Evolutionary conservation across 2,797 vertebrate species (phyloP).

Genomic region (Graptemys geographica): DNA sequence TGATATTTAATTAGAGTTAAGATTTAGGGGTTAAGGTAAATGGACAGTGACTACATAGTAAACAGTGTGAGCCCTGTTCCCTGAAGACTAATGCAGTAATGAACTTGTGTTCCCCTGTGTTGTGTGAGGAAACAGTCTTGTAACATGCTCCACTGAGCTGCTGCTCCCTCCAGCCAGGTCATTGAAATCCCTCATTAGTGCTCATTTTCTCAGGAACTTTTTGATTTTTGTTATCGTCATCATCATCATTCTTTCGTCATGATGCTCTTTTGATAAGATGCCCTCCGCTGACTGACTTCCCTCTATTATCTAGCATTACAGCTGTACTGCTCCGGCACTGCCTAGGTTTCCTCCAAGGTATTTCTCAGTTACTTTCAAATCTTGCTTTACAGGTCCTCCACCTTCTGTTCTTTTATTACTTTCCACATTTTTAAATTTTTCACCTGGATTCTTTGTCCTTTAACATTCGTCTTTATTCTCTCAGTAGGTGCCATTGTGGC

Average conservation of each 20-base stretch:
- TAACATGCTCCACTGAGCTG: fast-evolving
- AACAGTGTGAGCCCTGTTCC: fast-evolving
- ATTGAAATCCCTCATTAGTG: background rate
- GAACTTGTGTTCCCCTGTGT: background rate
- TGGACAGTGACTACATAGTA: fast-evolving
- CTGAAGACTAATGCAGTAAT: background rate
- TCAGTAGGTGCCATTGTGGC: background rate
- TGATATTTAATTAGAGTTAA: background rate
- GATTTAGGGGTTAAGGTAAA: background rate
- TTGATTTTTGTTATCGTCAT: background rate
- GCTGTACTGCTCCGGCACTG: background rate
- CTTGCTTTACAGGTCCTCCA: constrained; percentile 19
- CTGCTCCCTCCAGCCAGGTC: background rate
- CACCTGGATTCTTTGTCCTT: background rate
- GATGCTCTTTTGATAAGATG: background rate
- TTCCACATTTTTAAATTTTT: constrained; percentile 3
- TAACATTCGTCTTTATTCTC: background rate
- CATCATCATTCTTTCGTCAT: constrained; percentile 17
- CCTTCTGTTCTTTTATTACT: constrained; percentile 7
- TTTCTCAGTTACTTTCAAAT: constrained; percentile 41
- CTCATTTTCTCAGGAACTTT: constrained; percentile 13
- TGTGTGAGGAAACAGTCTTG: fast-evolving
- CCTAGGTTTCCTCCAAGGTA: constrained; percentile 39
- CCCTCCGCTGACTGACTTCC: background rate
- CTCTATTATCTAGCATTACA: constrained; percentile 33